These are phyloP conservation scores for Pogonophryne albipinna DNA, from an alignment of 2,797 vertebrate genomes.

Conservation along the genomic window DNA sequence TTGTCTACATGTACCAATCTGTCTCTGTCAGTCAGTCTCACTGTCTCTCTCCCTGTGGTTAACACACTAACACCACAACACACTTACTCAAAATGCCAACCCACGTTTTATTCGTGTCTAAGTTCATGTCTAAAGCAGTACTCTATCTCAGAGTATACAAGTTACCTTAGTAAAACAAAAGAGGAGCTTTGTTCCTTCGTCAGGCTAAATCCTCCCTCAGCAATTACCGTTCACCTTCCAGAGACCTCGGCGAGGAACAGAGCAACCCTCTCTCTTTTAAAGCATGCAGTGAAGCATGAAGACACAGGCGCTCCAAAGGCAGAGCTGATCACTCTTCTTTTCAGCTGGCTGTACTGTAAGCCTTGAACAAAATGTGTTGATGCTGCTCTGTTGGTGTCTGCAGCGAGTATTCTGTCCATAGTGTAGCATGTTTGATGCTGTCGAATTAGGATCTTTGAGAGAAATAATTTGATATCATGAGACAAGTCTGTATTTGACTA, in stretches of 20 bases:
- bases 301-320: conserved; percentile 56
- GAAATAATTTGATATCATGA: neutral
- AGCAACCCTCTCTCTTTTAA: conserved; percentile 76
- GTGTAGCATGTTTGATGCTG: neutral
- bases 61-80: conserved; percentile 50
- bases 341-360: conserved; percentile 35
- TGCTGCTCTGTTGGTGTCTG: conserved; percentile 8
- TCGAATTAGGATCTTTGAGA: neutral
- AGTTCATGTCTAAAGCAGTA: conserved; percentile 53
- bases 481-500: neutral
- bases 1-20: conserved; percentile 38
- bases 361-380: conserved; percentile 32
- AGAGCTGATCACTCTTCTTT: conserved; percentile 46
- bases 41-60: conserved; percentile 49
- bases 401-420: neutral
- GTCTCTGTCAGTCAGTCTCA: conserved; percentile 25
- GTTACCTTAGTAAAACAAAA: conserved; percentile 75
- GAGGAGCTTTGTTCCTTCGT: conserved; percentile 76
- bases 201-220: conserved; percentile 78
- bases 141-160: conserved; percentile 55
- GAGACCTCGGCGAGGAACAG: conserved; percentile 76
- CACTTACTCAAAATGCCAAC: conserved; percentile 12
- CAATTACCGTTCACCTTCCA: conserved; percentile 83
- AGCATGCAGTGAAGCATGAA: conserved; percentile 75
- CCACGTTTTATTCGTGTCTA: conserved; percentile 44